Evolutionary conservation across 2,113 vertebrate species (phyloP), one percentile per base, ranked within the genome.

Genomic region (Beaufortia kweichowensis): DNA sequence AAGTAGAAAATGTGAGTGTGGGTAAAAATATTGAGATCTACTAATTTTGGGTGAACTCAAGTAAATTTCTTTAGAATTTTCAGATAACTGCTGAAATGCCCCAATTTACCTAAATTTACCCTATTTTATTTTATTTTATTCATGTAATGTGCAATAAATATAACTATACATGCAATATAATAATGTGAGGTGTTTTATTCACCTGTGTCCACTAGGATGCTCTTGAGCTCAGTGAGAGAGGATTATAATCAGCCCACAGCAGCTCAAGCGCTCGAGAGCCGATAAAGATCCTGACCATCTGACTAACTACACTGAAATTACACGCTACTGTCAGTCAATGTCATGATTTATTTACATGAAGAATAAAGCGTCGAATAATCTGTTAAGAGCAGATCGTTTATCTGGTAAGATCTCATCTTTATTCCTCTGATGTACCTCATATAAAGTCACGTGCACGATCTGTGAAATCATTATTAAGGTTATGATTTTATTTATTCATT

Each of bases 151-250:
- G n/a, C n/a, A n/a, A n/a, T n/a, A n/a, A n/a, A n/a, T n/a, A n/a
- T n/a, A n/a, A n/a, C n/a, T n/a, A n/a, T n/a, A n/a, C n/a, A n/a
- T n/a, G n/a, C n/a, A n/a, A n/a, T n/a, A n/a, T n/a, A n/a, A n/a
- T n/a, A n/a, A 31, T 39, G 6, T 11, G 6, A 31, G 62, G 19
- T 82, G 84, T 62, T 82, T 65, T 80, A 43, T 71, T 48, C 75
- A 48, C 41, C 21, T 74, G 26, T 73, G 46, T 83, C 84, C 82
- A 29, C 82, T 82, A 85, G 84, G 79, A 59, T 67, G 84, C 82
- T 82, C 65, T 75, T 35, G 73, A 73, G 57, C 48, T 77, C 84
- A 59, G 62, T 67, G 48, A 75, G 28, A 75, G 28, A 68, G 29
- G 29, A 56, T n/a, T 48, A 70, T 56, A 24, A 70, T 70, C 67